Conservation (phyloP, 2,888 invertebrate species). For the Urechis unicinctus region DNA sequence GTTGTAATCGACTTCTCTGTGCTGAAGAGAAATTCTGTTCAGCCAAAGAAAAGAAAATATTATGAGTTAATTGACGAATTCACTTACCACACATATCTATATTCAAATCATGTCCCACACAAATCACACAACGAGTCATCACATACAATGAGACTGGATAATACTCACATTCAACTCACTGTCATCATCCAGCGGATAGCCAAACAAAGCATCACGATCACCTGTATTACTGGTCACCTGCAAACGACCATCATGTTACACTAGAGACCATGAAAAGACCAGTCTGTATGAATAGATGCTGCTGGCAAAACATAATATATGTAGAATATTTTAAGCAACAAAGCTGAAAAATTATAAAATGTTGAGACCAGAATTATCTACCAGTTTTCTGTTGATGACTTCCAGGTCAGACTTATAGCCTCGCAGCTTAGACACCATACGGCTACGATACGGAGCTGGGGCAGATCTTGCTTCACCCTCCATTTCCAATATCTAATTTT, state of each 20-base stretch:
- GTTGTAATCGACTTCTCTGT: constrained; percentile 38
- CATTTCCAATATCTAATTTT: constrained; percentile 44
- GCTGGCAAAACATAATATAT: too few species aligned
- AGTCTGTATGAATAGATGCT: too few species aligned
- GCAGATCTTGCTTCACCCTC: constrained; percentile 48
- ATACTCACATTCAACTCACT: neutral
- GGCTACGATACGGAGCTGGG: constrained; percentile 38
- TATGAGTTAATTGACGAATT: too few species aligned
- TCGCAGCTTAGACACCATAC: constrained; percentile 36
- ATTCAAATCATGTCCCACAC: neutral
- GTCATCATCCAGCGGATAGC: neutral
- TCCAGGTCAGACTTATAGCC: constrained; percentile 35
- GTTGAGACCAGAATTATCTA: too few species aligned
- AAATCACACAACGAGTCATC: neutral
- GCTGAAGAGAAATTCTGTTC: constrained; percentile 28
- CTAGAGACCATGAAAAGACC: neutral
- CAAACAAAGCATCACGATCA: neutral
- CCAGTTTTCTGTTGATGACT: constrained; percentile 26
- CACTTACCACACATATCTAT: neutral
- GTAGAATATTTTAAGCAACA: too few species aligned
- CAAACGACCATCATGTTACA: neutral
- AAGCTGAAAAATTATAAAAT: too few species aligned
- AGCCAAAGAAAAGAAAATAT: constrained; percentile 9
- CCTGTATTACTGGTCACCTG: neutral
- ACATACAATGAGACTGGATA: too few species aligned